Base-by-base conservation (phyloP, 2,888 invertebrate species). In the Sarcophaga variegata region DNA sequence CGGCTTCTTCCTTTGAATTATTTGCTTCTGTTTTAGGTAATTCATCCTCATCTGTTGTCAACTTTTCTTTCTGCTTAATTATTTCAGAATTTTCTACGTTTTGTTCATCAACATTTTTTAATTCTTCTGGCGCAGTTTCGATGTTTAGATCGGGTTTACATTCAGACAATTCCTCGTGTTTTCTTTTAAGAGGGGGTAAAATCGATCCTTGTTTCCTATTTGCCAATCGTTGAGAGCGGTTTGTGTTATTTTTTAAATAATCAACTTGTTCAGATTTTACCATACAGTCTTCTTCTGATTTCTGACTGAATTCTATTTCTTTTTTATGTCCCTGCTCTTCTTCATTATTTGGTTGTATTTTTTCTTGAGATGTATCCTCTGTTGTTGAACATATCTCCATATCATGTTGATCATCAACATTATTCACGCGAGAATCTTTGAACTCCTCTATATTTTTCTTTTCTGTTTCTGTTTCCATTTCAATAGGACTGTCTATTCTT, bases 61-160 rank as follows among this genome's bases (percentile, higher is more conserved):
- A 3, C 92, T 81, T 83, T 93, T 93, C 12, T 93, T 92, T 3
- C 91, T 92, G 91, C 93, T 89, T 91, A 59, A 80, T 86, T 12
- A 37, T 79, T 25, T 59, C 22, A 14, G n/a, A 22, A 54, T 69
- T 82, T 74, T 62, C 69, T 45, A 74, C 22, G 59, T 49, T 47
- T 1, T 64, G 49, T 72, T 82, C 81, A 10, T 12, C 63, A 10
- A 14, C 11, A n/a, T 37, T 37, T 37, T 83, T 81, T 20, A 45
- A 8, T 12, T 60, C n/a, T 4, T 17, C 71, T 4, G 70, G 4
- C 4, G 78, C 20, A 54, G 63, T 54, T 22, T 89, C 89, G n/a
- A 75, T 70, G 70, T 64, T 81, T 5, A 64, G 14, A n/a, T 81
- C 76, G 8, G 63, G 27, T 63, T 89, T 87, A 2, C 59, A 54